Percentiles rank a stretch among this genome's conserved stretches.
These are phyloP conservation scores for Eupithecia centaureata DNA, from an alignment of 2,888 invertebrate species.

Conservation along the genomic window DNA sequence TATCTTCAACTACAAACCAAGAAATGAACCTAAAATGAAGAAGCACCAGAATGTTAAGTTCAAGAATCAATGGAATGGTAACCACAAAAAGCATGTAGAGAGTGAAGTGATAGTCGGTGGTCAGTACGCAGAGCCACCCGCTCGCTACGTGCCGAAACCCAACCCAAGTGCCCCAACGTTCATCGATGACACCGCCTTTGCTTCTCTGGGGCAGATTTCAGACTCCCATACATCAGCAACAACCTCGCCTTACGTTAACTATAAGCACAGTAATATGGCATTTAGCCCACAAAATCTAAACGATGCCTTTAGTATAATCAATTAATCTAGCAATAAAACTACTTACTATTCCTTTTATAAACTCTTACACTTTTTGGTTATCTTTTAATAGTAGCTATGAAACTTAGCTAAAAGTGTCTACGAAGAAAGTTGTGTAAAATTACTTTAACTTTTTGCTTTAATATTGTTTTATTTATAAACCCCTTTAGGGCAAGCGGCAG, in stretches of 20 bases:
- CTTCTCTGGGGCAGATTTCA: conserved; percentile 46
- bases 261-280: conserved; percentile 76
- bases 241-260: conserved; percentile 73
- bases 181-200: conserved; percentile 51
- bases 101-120: conserved; percentile 69
- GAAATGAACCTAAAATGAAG: conserved; percentile 49
- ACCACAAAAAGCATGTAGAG: conserved; percentile 40
- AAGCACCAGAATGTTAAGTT: conserved; percentile 45
- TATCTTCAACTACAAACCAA: conserved; percentile 47
- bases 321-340: conserved; percentile 48
- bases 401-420: background rate
- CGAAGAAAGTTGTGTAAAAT: background rate
- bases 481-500: too few species aligned
- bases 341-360: background rate
- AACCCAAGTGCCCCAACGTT: conserved; percentile 53
- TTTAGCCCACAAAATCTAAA: conserved; percentile 80
- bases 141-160: conserved; percentile 59
- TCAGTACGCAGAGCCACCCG: conserved; percentile 76
- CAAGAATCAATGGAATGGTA: conserved; percentile 52
- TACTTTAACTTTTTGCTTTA: background rate
- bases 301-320: conserved; percentile 75
- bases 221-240: conserved; percentile 60
- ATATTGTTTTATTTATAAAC: background rate
- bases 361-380: background rate
- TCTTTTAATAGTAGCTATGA: background rate